These are phyloP conservation scores for Sebastes cheni DNA, from an alignment of 2,797 vertebrate genomes.

Conservation along the genomic window DNA sequence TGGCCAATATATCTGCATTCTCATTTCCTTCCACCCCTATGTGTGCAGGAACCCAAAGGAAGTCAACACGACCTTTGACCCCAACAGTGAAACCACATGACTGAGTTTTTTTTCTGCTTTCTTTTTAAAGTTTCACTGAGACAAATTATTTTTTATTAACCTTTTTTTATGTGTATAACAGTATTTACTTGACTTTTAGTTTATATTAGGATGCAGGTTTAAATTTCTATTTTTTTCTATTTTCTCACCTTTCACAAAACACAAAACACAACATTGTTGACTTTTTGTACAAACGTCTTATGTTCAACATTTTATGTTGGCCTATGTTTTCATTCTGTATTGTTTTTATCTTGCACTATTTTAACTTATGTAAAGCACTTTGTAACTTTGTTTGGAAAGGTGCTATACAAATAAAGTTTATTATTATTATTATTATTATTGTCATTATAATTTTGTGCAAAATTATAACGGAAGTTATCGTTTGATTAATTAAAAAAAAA, in stretches of 20 bases:
- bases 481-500: too few species aligned
- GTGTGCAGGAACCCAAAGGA: not conserved
- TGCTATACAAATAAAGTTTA: too few species aligned
- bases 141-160: not conserved
- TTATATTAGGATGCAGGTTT: not conserved
- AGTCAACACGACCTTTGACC: conserved; percentile 63
- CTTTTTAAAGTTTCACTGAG: not conserved
- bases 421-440: too few species aligned
- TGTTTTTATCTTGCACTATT: too few species aligned
- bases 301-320: too few species aligned
- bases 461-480: not conserved
- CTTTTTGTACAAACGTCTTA: too few species aligned
- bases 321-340: too few species aligned
- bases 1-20: too few species aligned
- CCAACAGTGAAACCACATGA: conserved; percentile 17
- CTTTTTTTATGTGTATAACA: not conserved
- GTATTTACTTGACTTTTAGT: not conserved
- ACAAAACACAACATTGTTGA: not conserved
- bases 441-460: not conserved
- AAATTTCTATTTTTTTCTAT: not conserved
- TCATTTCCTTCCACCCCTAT: too few species aligned
- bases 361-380: too few species aligned
- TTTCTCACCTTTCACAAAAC: not conserved
- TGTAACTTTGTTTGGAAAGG: too few species aligned
- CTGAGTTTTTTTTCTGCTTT: not conserved